Evolutionary conservation across 2,113 vertebrate species (phyloP).

Genomic region (Merops nubicus): DNA sequence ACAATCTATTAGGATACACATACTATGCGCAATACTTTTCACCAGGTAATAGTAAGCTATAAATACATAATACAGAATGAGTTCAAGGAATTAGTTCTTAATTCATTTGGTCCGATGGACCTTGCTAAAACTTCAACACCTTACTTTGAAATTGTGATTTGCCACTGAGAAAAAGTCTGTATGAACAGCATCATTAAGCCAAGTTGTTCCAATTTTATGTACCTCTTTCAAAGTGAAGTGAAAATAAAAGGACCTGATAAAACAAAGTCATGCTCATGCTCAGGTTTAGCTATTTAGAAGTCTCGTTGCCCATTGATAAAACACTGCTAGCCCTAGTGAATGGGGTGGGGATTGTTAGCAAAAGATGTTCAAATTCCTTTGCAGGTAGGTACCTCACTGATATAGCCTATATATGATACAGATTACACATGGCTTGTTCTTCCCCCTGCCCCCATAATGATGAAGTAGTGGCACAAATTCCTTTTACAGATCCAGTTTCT

Average conservation of each 20-base stretch:
- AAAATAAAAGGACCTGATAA: constrained; percentile 1
- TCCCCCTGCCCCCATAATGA: background rate
- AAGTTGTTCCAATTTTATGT: background rate
- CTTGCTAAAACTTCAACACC: constrained; percentile 56
- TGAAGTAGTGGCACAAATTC: background rate
- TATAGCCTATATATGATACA: background rate
- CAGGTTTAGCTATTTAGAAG: background rate
- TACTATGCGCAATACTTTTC: constrained; percentile 19
- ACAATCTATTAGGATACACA: background rate
- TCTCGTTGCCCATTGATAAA: background rate
- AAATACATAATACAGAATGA: constrained; percentile 28
- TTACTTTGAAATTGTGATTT: constrained; percentile 29
- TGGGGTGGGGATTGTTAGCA: background rate
- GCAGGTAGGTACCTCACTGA: background rate
- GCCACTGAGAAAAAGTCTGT: constrained; percentile 29
- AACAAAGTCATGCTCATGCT: background rate
- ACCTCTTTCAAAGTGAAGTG: background rate
- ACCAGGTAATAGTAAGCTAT: constrained; percentile 18
- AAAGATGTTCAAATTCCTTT: background rate
- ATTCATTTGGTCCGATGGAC: constrained; percentile 28
- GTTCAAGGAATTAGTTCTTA: constrained; percentile 26
- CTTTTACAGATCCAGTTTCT: background rate
- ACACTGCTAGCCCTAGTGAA: background rate
- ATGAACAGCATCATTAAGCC: constrained; percentile 57
- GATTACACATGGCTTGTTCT: background rate